Evolutionary conservation across 2,113 vertebrate genomes (phyloP).

Genomic region (Oreochromis aureus): DNA sequence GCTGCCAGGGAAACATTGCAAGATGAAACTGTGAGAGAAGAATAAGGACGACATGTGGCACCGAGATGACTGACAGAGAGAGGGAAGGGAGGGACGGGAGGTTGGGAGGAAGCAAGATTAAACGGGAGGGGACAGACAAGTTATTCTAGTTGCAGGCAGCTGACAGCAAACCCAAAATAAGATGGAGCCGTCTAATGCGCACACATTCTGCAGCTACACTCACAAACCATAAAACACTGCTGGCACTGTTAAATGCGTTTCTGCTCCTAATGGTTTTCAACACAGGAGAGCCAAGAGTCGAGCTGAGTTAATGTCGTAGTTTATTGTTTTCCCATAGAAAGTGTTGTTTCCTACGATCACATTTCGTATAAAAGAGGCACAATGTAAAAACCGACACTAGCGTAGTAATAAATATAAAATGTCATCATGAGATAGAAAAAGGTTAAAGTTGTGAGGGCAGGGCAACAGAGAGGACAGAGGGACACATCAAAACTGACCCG

Average conservation of each 20-base stretch:
- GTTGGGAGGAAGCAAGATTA: background rate
- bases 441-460: background rate
- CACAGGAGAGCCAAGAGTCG: background rate
- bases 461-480: background rate
- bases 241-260: background rate
- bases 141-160: slow-evolving; percentile 74
- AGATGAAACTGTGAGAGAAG: background rate
- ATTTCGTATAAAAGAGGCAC: slow-evolving; percentile 68
- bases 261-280: background rate
- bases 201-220: slow-evolving; percentile 44
- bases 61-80: slow-evolving; percentile 23
- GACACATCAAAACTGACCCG: slow-evolving; percentile 44
- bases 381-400: slow-evolving; percentile 55
- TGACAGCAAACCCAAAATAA: slow-evolving; percentile 69
- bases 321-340: slow-evolving; percentile 67
- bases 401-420: slow-evolving; percentile 71
- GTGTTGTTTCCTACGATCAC: slow-evolving; percentile 33
- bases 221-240: slow-evolving; percentile 51
- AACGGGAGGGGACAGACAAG: slow-evolving; percentile 43
- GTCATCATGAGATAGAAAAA: slow-evolving; percentile 27
- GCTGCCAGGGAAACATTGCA: background rate
- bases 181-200: slow-evolving; percentile 34
- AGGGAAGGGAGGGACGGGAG: background rate
- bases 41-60: slow-evolving; percentile 2
- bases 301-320: slow-evolving; percentile 33